Percentiles rank a stretch among this genome's conserved stretches.
Evolutionary conservation across 92 coral and sea anemone species (phyloP).

Genomic region (Epizoanthus illoricatus): DNA sequence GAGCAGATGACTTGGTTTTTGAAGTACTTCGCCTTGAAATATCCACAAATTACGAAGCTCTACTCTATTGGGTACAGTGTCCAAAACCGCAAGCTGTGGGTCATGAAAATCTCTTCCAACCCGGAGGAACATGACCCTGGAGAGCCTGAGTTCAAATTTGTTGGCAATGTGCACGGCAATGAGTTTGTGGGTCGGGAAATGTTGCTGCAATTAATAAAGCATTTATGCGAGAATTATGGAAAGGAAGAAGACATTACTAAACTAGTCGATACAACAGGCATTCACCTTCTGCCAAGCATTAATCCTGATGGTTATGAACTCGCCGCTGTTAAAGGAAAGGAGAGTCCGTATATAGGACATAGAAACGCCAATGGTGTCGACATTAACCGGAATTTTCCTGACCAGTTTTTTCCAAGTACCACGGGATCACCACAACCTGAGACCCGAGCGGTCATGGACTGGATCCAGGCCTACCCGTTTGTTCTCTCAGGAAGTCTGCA

Average conservation of each 20-base stretch:
- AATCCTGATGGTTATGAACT: slow-evolving; percentile 97
- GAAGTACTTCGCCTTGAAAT: slow-evolving; percentile 85
- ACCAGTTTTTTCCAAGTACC: slow-evolving; percentile 94
- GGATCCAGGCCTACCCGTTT: slow-evolving; percentile 84
- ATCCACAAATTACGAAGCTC: slow-evolving; percentile 73
- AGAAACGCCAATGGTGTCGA: slow-evolving; percentile 90
- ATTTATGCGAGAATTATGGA: slow-evolving; percentile 83
- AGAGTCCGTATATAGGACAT: slow-evolving; percentile 64
- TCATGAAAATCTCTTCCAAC: slow-evolving; percentile 84
- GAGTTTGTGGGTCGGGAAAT: slow-evolving; percentile 88
- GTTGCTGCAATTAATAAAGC: slow-evolving; percentile 72
- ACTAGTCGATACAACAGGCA: slow-evolving; percentile 78
- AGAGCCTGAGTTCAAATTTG: slow-evolving; percentile 85
- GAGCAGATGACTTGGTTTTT: slow-evolving; percentile 95
- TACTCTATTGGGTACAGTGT: slow-evolving; percentile 96
- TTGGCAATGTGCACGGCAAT: slow-evolving; percentile 93
- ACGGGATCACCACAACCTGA: slow-evolving; percentile 93
- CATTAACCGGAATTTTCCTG: slow-evolving; percentile 95
- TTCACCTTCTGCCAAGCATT: slow-evolving; percentile 89
- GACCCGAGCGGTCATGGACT: slow-evolving; percentile 78
- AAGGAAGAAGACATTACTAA: slow-evolving; percentile 59
- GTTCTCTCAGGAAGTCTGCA: slow-evolving; percentile 92
- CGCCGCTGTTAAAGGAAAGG: slow-evolving; percentile 77
- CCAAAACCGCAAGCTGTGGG: slow-evolving; percentile 95
- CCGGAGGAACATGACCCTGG: slow-evolving; percentile 93